These are phyloP conservation scores for Reticulitermes speratus DNA, from an alignment of 1,140 invertebrate genomes.

Conservation along the genomic window DNA sequence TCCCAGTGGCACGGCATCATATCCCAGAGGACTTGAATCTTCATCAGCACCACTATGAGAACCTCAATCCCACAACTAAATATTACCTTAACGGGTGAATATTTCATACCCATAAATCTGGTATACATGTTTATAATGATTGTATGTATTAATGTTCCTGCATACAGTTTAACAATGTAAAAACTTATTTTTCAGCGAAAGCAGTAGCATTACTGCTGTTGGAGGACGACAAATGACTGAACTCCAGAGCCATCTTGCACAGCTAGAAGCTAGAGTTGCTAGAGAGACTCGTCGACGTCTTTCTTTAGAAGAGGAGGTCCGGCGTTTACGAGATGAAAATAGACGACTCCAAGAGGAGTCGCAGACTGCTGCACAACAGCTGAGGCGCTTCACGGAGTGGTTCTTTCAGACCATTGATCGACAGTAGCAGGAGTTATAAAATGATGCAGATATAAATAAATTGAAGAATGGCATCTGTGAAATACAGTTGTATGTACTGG, in stretches of 20 bases:
- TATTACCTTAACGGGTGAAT: too few species aligned
- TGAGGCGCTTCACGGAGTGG: slow-evolving; percentile 90
- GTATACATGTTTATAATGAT: too few species aligned
- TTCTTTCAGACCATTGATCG: slow-evolving; percentile 86
- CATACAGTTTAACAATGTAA: too few species aligned
- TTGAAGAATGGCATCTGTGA: too few species aligned
- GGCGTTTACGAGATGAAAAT: slow-evolving; percentile 80
- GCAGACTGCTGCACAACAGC: slow-evolving; percentile 82
- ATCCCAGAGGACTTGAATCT: too few species aligned
- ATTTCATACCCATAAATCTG: too few species aligned
- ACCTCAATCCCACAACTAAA: too few species aligned
- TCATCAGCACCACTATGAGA: too few species aligned
- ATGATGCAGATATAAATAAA: too few species aligned
- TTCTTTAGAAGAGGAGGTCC: slow-evolving; percentile 67
- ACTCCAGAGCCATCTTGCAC: slow-evolving; percentile 60
- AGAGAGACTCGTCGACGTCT: slow-evolving; percentile 61
- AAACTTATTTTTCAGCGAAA: not conserved
- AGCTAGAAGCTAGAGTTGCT: slow-evolving; percentile 62
- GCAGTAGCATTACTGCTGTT: not conserved
- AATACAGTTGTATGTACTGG: too few species aligned
- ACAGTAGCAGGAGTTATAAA: slow-evolving; percentile 41
- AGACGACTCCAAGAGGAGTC: slow-evolving; percentile 83
- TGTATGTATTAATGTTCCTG: too few species aligned
- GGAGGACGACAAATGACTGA: slow-evolving; percentile 49
- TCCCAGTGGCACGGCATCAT: too few species aligned